phyloP scores from a whole-genome alignment of 2,113 vertebrate species.

The Tiliqua scincoides region DNA sequence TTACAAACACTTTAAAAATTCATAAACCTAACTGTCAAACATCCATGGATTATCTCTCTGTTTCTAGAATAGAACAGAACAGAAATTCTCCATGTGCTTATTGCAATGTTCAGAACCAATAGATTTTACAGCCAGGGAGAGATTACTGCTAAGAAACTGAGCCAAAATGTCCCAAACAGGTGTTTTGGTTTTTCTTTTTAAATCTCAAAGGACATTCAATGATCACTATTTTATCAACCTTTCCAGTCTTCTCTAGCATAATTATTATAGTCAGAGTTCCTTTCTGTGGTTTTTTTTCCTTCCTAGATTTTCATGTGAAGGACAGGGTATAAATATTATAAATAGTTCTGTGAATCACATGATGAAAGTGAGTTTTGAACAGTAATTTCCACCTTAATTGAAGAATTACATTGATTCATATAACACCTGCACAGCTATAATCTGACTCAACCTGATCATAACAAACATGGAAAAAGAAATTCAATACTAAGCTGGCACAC shows the following conservation, averaged over 20 bases:
- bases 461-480: constrained; percentile 68
- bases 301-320: background rate
- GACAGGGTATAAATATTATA: background rate
- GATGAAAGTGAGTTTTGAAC: background rate
- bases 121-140: background rate
- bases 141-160: background rate
- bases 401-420: constrained; percentile 39
- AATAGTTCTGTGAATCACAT: constrained; percentile 1
- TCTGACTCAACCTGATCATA: constrained; percentile 57
- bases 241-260: background rate
- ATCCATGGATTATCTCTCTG: background rate
- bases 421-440: constrained; percentile 60
- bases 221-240: background rate
- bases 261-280: background rate
- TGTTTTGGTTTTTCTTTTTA: too few relatives aligned
- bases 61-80: background rate
- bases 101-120: background rate
- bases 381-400: constrained; percentile 7
- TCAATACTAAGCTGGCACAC: constrained; percentile 63
- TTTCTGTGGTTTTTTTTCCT: background rate
- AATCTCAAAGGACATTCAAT: background rate
- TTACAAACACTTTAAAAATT: background rate
- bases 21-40: background rate
- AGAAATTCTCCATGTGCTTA: background rate
- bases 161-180: background rate